phyloP scores from a whole-genome alignment of 2,888 invertebrate species.

The Drosophila longiperda region DNA sequence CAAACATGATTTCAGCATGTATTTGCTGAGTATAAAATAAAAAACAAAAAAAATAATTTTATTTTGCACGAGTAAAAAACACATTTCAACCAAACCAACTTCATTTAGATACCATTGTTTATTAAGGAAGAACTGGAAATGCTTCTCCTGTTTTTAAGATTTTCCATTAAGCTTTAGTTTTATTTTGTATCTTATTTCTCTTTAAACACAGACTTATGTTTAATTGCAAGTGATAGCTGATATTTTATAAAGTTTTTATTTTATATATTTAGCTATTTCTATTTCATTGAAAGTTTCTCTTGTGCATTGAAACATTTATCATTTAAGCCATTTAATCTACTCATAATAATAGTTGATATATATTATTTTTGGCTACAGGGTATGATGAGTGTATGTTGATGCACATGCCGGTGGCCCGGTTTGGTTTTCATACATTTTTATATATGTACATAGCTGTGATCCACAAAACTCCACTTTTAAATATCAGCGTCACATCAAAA shows the following conservation, averaged over 20 bases:
- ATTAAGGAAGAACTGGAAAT: too few relatives aligned
- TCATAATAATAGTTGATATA: neutral
- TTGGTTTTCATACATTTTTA: constrained; percentile 21
- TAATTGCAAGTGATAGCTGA: too few relatives aligned
- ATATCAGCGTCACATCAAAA: constrained; percentile 78
- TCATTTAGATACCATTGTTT: too few relatives aligned
- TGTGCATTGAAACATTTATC: neutral
- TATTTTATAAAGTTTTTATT: neutral
- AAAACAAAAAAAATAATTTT: neutral
- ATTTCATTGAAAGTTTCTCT: too few relatives aligned
- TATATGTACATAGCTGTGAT: constrained; percentile 52
- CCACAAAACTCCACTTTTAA: constrained; percentile 71
- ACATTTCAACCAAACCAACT: too few relatives aligned
- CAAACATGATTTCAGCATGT: neutral
- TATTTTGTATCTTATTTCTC: neutral
- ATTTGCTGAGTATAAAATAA: neutral
- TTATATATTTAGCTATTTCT: neutral
- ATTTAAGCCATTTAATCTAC: neutral
- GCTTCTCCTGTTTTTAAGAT: neutral
- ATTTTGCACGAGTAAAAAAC: neutral
- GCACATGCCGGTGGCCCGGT: constrained; percentile 30
- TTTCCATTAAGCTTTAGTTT: neutral
- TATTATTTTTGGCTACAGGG: constrained; percentile 20
- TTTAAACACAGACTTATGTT: too few relatives aligned
- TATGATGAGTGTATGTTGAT: constrained; percentile 35